These are phyloP conservation scores for Pseudolycoriella hygida DNA, from an alignment of 2,888 invertebrate species.

Conservation along the genomic window DNA sequence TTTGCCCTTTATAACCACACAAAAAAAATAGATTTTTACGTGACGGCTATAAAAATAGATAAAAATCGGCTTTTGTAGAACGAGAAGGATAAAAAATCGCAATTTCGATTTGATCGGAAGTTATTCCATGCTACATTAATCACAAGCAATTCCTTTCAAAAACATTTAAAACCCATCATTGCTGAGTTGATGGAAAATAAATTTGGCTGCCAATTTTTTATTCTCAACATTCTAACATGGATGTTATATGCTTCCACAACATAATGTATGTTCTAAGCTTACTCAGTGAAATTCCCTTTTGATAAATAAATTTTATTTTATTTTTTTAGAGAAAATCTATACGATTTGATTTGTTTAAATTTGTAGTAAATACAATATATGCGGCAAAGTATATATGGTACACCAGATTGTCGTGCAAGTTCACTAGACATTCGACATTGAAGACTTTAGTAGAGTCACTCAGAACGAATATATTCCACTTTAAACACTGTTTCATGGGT, in stretches of 20 bases:
- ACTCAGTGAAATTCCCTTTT: background rate
- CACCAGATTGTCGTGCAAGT: no score
- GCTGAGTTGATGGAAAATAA: conserved; percentile 7
- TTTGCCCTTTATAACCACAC: conserved; percentile 1
- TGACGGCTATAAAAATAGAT: conserved; percentile 1
- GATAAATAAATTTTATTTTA: background rate
- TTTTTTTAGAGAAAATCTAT: background rate
- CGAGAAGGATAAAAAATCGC: conserved; percentile 2
- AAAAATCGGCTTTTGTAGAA: background rate
- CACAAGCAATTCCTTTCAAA: conserved; percentile 9
- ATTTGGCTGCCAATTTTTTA: conserved; percentile 7
- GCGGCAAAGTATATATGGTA: no score
- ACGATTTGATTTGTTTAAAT: background rate
- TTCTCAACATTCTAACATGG: conserved; percentile 3
- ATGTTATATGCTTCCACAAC: conserved; percentile 3
- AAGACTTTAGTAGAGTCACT: no score
- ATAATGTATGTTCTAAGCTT: conserved; percentile 1
- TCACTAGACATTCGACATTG: no score
- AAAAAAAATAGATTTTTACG: background rate
- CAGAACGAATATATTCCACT: no score
- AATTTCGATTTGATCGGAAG: conserved; percentile 10
- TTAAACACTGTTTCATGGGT: no score
- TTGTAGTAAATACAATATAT: background rate
- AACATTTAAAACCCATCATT: conserved; percentile 3
- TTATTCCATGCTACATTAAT: conserved; percentile 12